These are phyloP conservation scores for Spondyliosoma cantharus DNA, from an alignment of 2,797 vertebrate genomes.

Conservation along the genomic window DNA sequence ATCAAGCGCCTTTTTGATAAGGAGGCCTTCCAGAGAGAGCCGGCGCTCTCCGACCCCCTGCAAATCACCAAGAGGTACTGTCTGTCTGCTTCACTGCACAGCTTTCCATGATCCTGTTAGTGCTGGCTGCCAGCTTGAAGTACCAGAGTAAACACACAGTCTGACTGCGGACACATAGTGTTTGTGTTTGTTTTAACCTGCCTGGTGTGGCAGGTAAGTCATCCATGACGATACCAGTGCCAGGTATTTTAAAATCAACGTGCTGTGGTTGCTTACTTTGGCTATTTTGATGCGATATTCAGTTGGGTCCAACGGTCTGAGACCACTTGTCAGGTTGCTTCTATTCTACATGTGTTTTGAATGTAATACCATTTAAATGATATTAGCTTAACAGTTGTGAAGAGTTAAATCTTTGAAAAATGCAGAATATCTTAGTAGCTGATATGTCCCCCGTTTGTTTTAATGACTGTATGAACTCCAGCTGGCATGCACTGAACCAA, in stretches of 20 bases:
- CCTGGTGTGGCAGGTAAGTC: neutral
- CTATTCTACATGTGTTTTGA: no score
- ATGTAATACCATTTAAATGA: no score
- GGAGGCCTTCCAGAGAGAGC: constrained; percentile 91
- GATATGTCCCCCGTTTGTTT: no score
- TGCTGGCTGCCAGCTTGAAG: constrained; percentile 13
- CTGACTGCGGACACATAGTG: constrained; percentile 13
- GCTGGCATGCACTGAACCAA: no score
- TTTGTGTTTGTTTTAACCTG: constrained; percentile 44
- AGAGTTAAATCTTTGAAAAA: no score
- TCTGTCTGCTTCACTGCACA: constrained; percentile 16
- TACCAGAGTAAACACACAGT: constrained; percentile 26
- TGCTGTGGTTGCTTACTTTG: neutral
- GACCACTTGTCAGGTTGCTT: no score
- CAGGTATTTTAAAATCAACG: constrained; percentile 2
- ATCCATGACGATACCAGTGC: neutral
- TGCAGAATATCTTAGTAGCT: no score
- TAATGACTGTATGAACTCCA: no score
- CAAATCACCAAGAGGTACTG: constrained; percentile 95
- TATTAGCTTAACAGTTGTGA: no score
- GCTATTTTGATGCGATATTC: neutral
- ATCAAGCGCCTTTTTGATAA: constrained; percentile 96
- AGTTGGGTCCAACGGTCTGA: no score
- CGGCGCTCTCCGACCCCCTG: constrained; percentile 89
- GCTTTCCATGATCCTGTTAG: constrained; percentile 37